A percentile compares a stretch with the other conserved stretches of the same genome.
phyloP scores from a whole-genome alignment of 1,140 invertebrate species.

The Trachymyrmex cornetzi region DNA sequence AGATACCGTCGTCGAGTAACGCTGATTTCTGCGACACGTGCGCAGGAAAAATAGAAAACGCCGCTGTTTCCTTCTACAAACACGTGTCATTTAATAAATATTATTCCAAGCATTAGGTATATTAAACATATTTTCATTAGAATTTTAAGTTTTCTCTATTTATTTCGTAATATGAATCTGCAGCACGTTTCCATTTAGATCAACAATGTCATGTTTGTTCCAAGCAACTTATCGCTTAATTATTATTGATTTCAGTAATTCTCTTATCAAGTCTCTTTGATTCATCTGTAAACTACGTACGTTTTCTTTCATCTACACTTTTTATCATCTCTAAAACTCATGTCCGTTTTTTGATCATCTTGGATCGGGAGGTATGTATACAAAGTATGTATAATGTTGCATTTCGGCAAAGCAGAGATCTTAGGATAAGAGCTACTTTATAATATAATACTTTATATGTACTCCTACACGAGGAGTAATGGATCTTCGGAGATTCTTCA shows the following conservation, averaged over 20 bases:
- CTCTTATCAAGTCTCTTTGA: background rate
- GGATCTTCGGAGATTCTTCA: conserved; percentile 79
- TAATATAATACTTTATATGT: conserved; percentile 43
- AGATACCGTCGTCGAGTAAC: conserved; percentile 63
- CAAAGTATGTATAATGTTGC: background rate
- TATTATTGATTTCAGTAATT: background rate
- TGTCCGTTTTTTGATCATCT: background rate
- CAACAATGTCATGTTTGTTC: background rate
- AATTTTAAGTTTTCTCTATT: background rate
- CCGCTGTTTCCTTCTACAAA: conserved; percentile 35
- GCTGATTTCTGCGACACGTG: conserved; percentile 78
- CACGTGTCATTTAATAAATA: conserved; percentile 40
- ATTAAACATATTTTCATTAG: background rate
- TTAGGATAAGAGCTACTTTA: conserved; percentile 13
- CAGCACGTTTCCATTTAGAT: background rate
- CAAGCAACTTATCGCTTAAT: background rate
- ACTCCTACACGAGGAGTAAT: conserved; percentile 72
- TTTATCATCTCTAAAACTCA: background rate
- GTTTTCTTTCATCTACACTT: background rate
- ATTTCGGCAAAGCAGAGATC: conserved; percentile 39
- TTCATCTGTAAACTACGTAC: background rate
- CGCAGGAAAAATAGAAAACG: conserved; percentile 73
- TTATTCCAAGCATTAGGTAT: background rate
- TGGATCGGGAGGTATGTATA: background rate
- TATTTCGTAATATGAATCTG: background rate